Base-by-base conservation (phyloP, 2,888 invertebrate genomes). In the Invenusta paracnida region DNA sequence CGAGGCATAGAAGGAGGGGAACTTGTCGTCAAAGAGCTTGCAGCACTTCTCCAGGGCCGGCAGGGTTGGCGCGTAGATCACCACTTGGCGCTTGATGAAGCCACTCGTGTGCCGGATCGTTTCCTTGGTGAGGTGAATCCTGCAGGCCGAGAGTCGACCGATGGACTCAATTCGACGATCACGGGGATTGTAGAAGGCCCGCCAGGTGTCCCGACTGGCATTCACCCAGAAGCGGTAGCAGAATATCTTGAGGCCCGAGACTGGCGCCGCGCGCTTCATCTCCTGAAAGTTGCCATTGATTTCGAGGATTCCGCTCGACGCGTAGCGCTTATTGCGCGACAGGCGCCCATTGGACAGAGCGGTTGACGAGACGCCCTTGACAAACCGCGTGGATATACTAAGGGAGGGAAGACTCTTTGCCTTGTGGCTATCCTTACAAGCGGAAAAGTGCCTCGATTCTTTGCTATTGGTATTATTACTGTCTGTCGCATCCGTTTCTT, bases 21-120 rank as follows among this genome's bases (percentile, higher is more conserved):
- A 85, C 30, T 85, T 85, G 30, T 85, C 85, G 30, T 85, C 85
- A 28, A 85, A 85, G 28, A 85, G 79, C 27, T 85, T 85, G 79
- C 85, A 85, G 79, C 85, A 85, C 27, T 85, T 85, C 48, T 85
- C 83, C 28, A 85, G 83, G 11, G 82, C 48, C 5, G 83, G 30
- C 17, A 84, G 27, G 0, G 81, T 81, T 85, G 85, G 79, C 27
- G 83, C 82, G 31, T 85, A 85, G n/a, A 84, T 31, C 17, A 84
- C 84, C 2, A 86, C 83, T 23, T 73, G 86, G 67, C 84, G 27
- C 23, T 82, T 86, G n/a, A 85, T n/a, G 27, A 85, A 30, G 13
- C 83, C 85, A 17, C 79, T 85, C 1, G 85, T 30, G 27, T 79
- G 73, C n/a, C 85, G 73, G 25, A 73, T 28, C 0, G 81, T 81